Evolutionary conservation across 2,888 invertebrate genomes (phyloP).

Genomic region (Ceratothoa steindachneri): DNA sequence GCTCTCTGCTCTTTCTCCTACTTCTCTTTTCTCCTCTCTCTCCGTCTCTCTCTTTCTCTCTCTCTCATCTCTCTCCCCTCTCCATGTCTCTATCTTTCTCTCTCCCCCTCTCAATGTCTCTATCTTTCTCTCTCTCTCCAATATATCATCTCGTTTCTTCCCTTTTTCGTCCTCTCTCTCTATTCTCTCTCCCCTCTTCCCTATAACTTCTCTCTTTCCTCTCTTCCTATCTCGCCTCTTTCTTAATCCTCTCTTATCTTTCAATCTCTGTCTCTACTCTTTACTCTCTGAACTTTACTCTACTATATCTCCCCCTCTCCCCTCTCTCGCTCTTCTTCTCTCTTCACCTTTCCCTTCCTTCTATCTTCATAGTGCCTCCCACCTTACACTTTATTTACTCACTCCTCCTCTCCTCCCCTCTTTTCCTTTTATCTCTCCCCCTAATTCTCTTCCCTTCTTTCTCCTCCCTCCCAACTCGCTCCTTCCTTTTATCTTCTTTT

Average conservation of each 20-base stretch:
- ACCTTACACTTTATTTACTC: neutral
- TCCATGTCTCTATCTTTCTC: neutral
- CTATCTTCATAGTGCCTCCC: no score
- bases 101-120: neutral
- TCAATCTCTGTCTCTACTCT: neutral
- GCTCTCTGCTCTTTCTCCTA: no score
- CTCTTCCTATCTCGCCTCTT: neutral
- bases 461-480: neutral
- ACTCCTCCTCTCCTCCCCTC: neutral
- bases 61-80: neutral
- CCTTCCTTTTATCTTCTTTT: neutral
- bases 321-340: no score
- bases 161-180: no score
- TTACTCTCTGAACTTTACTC: neutral
- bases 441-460: neutral
- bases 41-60: neutral
- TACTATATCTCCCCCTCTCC: neutral
- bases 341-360: no score
- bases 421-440: neutral
- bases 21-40: neutral
- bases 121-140: no score
- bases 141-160: no score
- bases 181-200: no score
- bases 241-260: neutral
- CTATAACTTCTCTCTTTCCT: neutral